phyloP scores from a whole-genome alignment of 2,888 invertebrate genomes.

The Agrilus mali region DNA sequence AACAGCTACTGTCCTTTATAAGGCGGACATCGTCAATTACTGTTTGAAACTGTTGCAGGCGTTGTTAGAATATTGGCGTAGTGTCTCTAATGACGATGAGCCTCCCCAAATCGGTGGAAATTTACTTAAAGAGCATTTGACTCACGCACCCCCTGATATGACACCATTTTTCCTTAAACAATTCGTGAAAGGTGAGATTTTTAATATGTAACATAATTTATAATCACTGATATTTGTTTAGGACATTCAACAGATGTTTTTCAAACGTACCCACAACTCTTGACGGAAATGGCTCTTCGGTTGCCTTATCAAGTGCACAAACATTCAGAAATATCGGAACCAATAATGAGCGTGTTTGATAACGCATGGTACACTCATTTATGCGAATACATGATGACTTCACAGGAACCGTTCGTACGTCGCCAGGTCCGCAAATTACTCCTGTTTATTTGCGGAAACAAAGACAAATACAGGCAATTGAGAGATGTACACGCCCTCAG shows the following conservation, averaged over 20 bases:
- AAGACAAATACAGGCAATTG: conserved; percentile 88
- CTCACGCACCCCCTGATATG: conserved; percentile 82
- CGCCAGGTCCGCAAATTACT: conserved; percentile 87
- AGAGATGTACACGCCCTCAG: conserved; percentile 88
- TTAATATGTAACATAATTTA: neutral
- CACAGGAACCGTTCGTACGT: conserved; percentile 76
- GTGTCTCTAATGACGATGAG: conserved; percentile 33
- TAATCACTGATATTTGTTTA: conserved; percentile 14
- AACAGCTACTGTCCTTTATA: conserved; percentile 56
- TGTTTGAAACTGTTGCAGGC: conserved; percentile 59
- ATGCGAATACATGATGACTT: conserved; percentile 92
- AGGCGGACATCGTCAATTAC: conserved; percentile 58
- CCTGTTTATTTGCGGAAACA: conserved; percentile 85
- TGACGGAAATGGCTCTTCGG: conserved; percentile 89
- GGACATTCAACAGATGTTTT: conserved; percentile 86
- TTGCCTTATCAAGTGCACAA: conserved; percentile 89
- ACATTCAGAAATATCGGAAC: conserved; percentile 45
- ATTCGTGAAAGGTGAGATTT: conserved; percentile 62
- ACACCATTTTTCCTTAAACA: conserved; percentile 88
- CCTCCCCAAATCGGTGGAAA: conserved; percentile 43
- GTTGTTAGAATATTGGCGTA: conserved; percentile 67
- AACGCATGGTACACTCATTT: conserved; percentile 66
- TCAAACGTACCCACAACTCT: conserved; percentile 83
- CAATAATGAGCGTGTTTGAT: conserved; percentile 38
- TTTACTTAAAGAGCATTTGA: conserved; percentile 69